Conservation (phyloP, 2,797 vertebrate species). For the Coluber constrictor region DNA sequence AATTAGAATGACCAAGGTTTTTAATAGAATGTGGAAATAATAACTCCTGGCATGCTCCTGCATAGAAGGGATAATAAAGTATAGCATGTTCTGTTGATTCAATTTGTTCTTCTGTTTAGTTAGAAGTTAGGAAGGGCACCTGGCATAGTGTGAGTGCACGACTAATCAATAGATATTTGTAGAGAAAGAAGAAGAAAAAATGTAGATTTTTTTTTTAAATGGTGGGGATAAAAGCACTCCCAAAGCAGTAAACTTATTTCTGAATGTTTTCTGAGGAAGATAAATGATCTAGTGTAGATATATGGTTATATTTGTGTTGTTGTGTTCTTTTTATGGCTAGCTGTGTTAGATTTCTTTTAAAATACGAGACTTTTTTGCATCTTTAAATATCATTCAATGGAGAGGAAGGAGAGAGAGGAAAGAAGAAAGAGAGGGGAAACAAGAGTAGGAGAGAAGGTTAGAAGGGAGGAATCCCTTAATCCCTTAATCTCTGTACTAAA, state of each 20-base stretch:
- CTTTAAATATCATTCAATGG: background rate
- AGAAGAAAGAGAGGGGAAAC: no score
- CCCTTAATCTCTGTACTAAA: background rate
- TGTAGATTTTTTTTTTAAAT: background rate
- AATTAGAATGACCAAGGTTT: no score
- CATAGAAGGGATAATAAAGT: no score
- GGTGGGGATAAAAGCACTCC: background rate
- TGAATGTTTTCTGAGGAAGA: background rate
- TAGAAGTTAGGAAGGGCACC: background rate
- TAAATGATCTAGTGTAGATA: no score
- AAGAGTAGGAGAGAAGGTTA: no score
- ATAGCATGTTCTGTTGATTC: no score
- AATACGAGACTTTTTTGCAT: background rate
- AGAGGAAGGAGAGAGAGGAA: no score
- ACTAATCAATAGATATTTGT: background rate
- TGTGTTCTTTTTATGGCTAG: background rate
- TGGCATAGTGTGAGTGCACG: background rate
- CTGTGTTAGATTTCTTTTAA: background rate
- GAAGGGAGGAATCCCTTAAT: no score
- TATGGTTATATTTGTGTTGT: background rate
- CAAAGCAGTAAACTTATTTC: background rate
- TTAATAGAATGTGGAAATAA: no score
- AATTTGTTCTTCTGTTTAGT: background rate
- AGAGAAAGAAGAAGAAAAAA: background rate
- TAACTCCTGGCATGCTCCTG: no score